Base-by-base conservation (phyloP, 2,888 invertebrate species). In the Ophraella communa region DNA sequence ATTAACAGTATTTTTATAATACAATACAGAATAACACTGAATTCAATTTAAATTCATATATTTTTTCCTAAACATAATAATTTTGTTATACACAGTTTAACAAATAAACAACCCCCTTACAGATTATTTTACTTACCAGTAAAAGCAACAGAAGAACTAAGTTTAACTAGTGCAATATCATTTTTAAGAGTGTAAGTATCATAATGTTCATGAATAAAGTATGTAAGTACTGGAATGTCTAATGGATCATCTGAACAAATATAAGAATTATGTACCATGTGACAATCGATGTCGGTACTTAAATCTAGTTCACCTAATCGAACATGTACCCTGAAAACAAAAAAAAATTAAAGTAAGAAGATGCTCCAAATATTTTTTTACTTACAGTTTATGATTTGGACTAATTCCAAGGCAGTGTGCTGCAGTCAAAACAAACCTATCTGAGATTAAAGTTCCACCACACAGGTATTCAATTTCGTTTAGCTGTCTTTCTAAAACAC, bases 301-400 rank as follows among this genome's bases (percentile, higher is more conserved):
- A 83, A 65, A 74, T 86, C 81, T 23, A 87, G 85, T 65, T 89
- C 90, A 1, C 90, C 90, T 21, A 90, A 78, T 23, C 89, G 84
- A 4, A 88, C 85, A 39, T 85, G 83, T 45, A 82, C 77, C 64
- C 88, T 88, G 27, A 8, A 27, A 27, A 27, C 10, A 27, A 27
- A 8, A 1, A 27, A 24, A 49, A 60, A 54, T 4, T n/a, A 5
- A 42, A 42, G 4, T 4, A n/a, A 42, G n/a, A 8, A 42, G 42
- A 8, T n/a, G n/a, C n/a, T n/a, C n/a, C n/a, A 42, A 42, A 42
- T 42, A n/a, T 8, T n/a, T 42, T 27, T 47, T 42, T 60, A 76
- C 74, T 66, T 67, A 77, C 77, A 77, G 58, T 67, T 70, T 67
- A 39, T 75, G 65, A 18, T 63, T 63, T 4, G 64, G 45, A 17